phyloP scores from a whole-genome alignment of 2,113 vertebrate species.

The Stercorarius parasiticus region DNA sequence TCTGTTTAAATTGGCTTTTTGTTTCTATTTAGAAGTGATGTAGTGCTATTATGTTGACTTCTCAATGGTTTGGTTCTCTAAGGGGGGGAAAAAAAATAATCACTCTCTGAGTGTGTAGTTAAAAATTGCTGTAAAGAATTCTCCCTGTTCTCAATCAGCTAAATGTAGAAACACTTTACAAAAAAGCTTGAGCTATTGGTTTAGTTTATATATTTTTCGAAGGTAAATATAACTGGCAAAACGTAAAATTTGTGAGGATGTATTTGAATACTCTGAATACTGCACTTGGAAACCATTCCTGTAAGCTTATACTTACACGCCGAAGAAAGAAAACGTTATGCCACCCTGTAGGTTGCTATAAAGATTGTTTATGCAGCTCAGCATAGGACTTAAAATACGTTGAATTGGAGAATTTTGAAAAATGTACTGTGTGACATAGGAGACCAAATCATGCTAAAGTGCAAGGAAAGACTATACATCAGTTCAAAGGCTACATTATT shows the following conservation, averaged over 20 bases:
- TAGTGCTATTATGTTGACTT: not conserved
- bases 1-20: not conserved
- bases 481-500: slow-evolving; percentile 83
- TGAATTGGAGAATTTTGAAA: slow-evolving; percentile 79
- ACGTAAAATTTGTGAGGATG: slow-evolving; percentile 53
- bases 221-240: slow-evolving; percentile 28
- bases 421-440: slow-evolving; percentile 71
- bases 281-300: slow-evolving; percentile 60
- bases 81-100: too few species aligned
- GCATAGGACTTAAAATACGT: slow-evolving; percentile 72
- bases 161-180: not conserved
- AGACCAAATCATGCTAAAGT: slow-evolving; percentile 83
- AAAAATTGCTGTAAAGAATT: not conserved
- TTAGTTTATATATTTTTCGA: slow-evolving; percentile 3
- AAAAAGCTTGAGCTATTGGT: not conserved
- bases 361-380: slow-evolving; percentile 83
- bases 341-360: slow-evolving; percentile 78
- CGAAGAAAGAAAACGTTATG: slow-evolving; percentile 69
- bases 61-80: not conserved
- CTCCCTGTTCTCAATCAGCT: not conserved
- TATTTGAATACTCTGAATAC: slow-evolving; percentile 58
- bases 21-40: not conserved
- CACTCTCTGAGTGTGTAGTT: not conserved
- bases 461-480: slow-evolving; percentile 83
- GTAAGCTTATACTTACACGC: slow-evolving; percentile 55